Conservation (phyloP, 2,888 invertebrate genomes). For the Epinotia brunnichana region DNA sequence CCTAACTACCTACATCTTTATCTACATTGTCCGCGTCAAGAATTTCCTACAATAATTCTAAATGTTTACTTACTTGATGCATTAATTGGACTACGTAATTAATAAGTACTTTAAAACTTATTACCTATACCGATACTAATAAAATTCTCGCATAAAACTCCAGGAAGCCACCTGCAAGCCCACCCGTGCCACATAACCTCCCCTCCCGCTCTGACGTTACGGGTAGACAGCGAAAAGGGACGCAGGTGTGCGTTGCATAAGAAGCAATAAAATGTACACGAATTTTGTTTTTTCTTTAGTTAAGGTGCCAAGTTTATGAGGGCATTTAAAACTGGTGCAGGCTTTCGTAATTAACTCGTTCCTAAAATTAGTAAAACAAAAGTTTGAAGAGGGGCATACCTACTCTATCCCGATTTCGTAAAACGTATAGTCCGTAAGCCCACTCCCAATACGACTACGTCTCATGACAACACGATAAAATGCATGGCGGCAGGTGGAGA, state of each 20-base stretch:
- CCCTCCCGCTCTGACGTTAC: slow-evolving; percentile 13
- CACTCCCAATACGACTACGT: too few relatives aligned
- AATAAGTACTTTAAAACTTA: not conserved
- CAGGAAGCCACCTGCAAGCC: slow-evolving; percentile 16
- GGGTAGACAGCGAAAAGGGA: slow-evolving; percentile 18
- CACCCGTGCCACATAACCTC: slow-evolving; percentile 12
- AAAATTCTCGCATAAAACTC: slow-evolving; percentile 3
- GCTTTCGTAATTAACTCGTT: not conserved
- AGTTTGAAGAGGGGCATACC: too few relatives aligned
- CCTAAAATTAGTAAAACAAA: not conserved
- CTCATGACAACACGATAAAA: too few relatives aligned
- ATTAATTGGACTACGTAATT: not conserved
- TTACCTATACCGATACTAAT: slow-evolving; percentile 1
- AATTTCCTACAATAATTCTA: too few relatives aligned
- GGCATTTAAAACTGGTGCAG: slow-evolving; percentile 9
- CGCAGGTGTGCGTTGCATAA: slow-evolving; percentile 39
- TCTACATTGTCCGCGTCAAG: too few relatives aligned
- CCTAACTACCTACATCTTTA: too few relatives aligned
- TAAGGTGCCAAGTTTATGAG: slow-evolving; percentile 22
- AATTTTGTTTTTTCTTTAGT: slow-evolving; percentile 31
- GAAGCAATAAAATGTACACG: slow-evolving; percentile 25
- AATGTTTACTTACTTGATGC: too few relatives aligned
- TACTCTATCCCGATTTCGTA: too few relatives aligned
- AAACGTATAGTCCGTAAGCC: too few relatives aligned
- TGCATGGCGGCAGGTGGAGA: too few relatives aligned